Evolutionary conservation across 2,113 vertebrate species (phyloP).

Genomic region (Sorex araneus): DNA sequence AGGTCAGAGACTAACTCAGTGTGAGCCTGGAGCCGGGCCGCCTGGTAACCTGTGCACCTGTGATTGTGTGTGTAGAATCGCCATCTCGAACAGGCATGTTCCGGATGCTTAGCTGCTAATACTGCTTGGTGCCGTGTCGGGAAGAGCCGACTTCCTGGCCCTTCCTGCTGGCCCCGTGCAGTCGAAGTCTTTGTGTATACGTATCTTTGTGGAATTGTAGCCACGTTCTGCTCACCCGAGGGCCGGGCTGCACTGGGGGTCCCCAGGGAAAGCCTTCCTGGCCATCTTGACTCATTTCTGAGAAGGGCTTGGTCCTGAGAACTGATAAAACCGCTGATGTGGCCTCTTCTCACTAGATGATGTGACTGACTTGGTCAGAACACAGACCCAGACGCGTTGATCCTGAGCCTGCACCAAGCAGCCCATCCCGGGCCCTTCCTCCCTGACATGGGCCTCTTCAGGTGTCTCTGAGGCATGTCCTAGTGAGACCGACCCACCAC

Average conservation of each 20-base stretch:
- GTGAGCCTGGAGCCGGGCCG: background rate
- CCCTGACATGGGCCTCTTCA: background rate
- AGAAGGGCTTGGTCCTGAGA: conserved; percentile 36
- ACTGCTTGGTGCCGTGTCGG: conserved; percentile 39
- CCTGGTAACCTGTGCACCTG: background rate
- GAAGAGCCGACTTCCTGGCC: background rate
- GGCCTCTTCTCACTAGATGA: background rate
- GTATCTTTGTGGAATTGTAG: conserved; percentile 29
- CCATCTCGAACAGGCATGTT: background rate
- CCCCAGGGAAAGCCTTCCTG: background rate
- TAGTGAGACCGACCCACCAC: background rate
- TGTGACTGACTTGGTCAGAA: background rate
- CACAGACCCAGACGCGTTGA: background rate
- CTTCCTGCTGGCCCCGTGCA: background rate
- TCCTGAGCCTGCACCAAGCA: background rate
- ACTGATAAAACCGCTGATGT: background rate
- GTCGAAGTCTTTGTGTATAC: background rate
- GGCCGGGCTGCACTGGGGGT: background rate
- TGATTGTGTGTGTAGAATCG: background rate
- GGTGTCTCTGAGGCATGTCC: background rate
- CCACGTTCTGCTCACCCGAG: background rate
- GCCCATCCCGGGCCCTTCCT: background rate
- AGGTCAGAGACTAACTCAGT: background rate
- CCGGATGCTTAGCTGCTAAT: conserved; percentile 4
- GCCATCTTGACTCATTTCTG: conserved; percentile 60